These are phyloP conservation scores for Drosophila lowei DNA, from an alignment of 1,140 invertebrate genomes.

Conservation along the genomic window DNA sequence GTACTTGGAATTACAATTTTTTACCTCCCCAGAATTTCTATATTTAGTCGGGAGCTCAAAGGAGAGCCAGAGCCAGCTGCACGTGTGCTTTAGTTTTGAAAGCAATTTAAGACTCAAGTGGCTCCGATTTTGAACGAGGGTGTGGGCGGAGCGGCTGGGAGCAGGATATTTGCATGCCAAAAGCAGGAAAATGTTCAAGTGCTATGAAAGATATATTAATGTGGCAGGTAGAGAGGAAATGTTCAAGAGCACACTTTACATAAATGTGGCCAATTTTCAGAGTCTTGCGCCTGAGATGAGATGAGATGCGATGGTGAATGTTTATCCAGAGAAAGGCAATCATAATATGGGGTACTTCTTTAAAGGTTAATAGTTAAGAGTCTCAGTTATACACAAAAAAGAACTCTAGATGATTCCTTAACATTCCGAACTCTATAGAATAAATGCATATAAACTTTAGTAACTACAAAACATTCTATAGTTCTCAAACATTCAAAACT, in stretches of 20 bases:
- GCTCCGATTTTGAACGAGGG: constrained; percentile 35
- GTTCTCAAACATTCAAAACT: no score
- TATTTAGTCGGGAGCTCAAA: constrained; percentile 50
- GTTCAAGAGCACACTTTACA: constrained; percentile 58
- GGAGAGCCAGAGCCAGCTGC: constrained; percentile 10
- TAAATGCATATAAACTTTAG: no score
- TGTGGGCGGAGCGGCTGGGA: constrained; percentile 10
- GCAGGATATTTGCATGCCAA: constrained; percentile 64
- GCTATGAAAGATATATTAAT: constrained; percentile 56
- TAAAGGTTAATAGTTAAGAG: no score
- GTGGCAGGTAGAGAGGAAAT: constrained; percentile 51
- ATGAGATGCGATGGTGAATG: neutral
- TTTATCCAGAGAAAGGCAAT: constrained; percentile 10
- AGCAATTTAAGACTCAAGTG: constrained; percentile 59
- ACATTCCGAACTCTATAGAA: no score
- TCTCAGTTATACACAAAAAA: no score
- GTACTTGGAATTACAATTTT: constrained; percentile 41
- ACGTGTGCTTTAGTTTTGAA: constrained; percentile 47
- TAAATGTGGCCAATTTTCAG: constrained; percentile 68
- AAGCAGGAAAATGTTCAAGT: constrained; percentile 35
- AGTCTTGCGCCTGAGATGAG: constrained; percentile 21
- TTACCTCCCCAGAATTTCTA: constrained; percentile 29
- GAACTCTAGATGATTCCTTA: no score
- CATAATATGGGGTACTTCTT: constrained; percentile 21
- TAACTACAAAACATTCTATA: no score